phyloP scores from a whole-genome alignment of 2,888 invertebrate genomes.

The Hypolimnas misippus region DNA sequence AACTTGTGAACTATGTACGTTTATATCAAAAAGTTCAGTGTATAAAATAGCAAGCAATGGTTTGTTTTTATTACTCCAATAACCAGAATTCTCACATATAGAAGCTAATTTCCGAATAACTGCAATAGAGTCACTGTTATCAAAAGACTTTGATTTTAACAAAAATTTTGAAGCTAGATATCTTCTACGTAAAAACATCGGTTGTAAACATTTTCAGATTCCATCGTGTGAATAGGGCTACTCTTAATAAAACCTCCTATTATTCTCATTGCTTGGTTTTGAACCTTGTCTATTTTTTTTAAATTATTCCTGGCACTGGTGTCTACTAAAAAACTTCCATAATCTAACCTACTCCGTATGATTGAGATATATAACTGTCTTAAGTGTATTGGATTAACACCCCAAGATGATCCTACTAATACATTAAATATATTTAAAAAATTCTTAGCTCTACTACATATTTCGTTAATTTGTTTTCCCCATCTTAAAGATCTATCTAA shows the following conservation, averaged over 20 bases:
- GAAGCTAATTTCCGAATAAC: neutral
- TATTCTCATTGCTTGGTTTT: slow-evolving; percentile 34
- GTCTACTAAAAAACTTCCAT: slow-evolving; percentile 24
- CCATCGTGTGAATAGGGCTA: slow-evolving; percentile 29
- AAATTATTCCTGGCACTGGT: slow-evolving; percentile 26
- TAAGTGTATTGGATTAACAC: slow-evolving; percentile 26
- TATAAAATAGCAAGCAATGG: slow-evolving; percentile 1
- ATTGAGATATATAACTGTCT: slow-evolving; percentile 27
- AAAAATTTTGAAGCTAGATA: slow-evolving; percentile 34
- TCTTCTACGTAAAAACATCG: slow-evolving; percentile 25
- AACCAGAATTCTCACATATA: slow-evolving; percentile 1
- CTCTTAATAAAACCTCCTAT: slow-evolving; percentile 36
- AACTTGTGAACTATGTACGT: slow-evolving; percentile 1
- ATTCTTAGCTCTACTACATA: neutral
- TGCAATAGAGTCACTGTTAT: slow-evolving; percentile 1
- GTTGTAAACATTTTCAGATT: slow-evolving; percentile 27
- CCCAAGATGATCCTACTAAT: slow-evolving; percentile 30
- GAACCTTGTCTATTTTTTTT: slow-evolving; percentile 30
- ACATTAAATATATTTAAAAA: slow-evolving; percentile 24
- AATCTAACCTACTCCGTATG: slow-evolving; percentile 31
- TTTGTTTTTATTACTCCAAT: slow-evolving; percentile 1
- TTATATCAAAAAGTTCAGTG: neutral
- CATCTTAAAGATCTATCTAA: no score
- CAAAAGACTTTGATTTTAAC: slow-evolving; percentile 19
- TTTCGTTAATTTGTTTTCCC: no score